A percentile compares a stretch with the other conserved stretches of the same genome.
Evolutionary conservation across 2,888 invertebrate species (phyloP).

Genomic region (Dexiosoma caninum): DNA sequence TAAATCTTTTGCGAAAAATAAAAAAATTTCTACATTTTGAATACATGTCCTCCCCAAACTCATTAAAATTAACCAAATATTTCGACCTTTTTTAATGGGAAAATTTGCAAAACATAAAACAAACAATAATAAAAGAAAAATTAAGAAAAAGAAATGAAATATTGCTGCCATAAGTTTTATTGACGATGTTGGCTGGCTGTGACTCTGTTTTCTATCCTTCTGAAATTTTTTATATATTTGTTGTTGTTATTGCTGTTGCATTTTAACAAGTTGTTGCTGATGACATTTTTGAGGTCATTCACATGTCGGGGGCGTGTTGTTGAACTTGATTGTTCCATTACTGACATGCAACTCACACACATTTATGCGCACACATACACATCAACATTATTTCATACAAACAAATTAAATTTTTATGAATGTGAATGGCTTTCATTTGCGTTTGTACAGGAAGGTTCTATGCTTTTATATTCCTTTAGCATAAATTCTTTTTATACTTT

Average conservation of each 20-base stretch:
- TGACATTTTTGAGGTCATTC: conserved; percentile 76
- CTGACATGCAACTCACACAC: conserved; percentile 44
- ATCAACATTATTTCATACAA: not conserved
- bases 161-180: not conserved
- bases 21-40: too few relatives aligned
- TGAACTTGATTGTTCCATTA: conserved; percentile 72
- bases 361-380: not conserved
- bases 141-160: not conserved
- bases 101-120: not conserved
- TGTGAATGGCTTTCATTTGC: not conserved
- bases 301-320: conserved; percentile 76
- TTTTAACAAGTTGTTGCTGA: conserved; percentile 62
- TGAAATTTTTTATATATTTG: not conserved
- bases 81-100: not conserved
- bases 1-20: too few relatives aligned
- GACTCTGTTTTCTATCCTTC: not conserved
- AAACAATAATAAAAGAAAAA: not conserved
- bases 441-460: not conserved
- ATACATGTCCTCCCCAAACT: too few relatives aligned
- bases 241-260: conserved; percentile 13
- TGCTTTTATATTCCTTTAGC: conserved; percentile 4
- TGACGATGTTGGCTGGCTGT: not conserved
- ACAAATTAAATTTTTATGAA: conserved; percentile 10
- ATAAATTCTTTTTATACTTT: conserved; percentile 12
- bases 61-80: conserved; percentile 22